These are phyloP conservation scores for Vulpes ferrilata DNA, from an alignment of 2,113 vertebrate genomes.

Conservation along the genomic window DNA sequence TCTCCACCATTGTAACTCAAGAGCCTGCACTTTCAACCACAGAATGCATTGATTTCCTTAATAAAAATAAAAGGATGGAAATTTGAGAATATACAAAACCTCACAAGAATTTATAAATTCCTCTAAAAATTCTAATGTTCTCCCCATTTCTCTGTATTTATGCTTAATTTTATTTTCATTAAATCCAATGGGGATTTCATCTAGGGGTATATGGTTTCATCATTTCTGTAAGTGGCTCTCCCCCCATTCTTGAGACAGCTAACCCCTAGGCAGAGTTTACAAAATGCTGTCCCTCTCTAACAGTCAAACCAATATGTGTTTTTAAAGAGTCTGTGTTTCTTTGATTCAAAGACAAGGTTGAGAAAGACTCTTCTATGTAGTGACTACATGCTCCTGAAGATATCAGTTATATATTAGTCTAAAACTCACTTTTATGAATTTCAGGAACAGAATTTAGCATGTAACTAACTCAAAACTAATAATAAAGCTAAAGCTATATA, in stretches of 20 bases:
- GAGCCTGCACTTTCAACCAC: background rate
- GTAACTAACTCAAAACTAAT: constrained; percentile 74
- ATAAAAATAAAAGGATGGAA: background rate
- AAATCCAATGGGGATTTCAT: background rate
- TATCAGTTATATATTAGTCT: background rate
- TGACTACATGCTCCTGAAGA: background rate
- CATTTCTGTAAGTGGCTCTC: background rate
- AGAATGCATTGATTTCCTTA: background rate
- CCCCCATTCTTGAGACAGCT: background rate
- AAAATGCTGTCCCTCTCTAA: background rate
- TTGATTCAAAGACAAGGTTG: background rate
- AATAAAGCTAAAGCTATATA: constrained; percentile 77
- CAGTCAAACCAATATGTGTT: background rate
- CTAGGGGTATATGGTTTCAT: background rate
- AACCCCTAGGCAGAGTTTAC: background rate
- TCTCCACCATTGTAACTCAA: background rate
- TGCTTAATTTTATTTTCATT: background rate
- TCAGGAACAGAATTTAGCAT: constrained; percentile 54
- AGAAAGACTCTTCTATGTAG: background rate
- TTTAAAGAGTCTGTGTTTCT: background rate
- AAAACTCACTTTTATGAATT: constrained; percentile 38
- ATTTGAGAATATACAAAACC: background rate
- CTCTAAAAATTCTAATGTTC: background rate
- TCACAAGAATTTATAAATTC: background rate
- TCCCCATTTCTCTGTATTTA: background rate